These are phyloP conservation scores for Drosophila pandora DNA, from an alignment of 1,140 invertebrate species.

Conservation along the genomic window DNA sequence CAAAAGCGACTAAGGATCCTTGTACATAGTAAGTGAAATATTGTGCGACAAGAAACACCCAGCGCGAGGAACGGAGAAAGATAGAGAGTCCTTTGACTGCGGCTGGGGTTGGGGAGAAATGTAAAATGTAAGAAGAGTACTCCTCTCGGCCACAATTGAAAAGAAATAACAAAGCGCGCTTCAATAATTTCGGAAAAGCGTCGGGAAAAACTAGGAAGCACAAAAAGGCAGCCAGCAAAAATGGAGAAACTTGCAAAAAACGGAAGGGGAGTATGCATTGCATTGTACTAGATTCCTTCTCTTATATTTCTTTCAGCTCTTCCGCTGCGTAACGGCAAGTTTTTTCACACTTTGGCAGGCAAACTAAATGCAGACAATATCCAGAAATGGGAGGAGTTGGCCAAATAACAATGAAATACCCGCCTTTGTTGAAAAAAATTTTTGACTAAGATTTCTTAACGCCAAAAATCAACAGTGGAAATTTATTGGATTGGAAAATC, in stretches of 20 bases:
- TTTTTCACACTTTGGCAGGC: constrained; percentile 65
- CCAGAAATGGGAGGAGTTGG: constrained; percentile 21
- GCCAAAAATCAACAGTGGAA: constrained; percentile 63
- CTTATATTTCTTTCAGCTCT: constrained; percentile 52
- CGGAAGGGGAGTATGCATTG: constrained; percentile 51
- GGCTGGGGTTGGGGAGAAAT: not conserved
- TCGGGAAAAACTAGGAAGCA: constrained; percentile 34
- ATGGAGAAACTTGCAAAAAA: constrained; percentile 12
- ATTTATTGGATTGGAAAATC: constrained; percentile 54
- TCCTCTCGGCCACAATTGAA: constrained; percentile 49
- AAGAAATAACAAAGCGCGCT: constrained; percentile 67
- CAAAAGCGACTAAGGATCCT: constrained; percentile 13
- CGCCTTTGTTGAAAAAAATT: constrained; percentile 54
- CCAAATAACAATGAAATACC: not conserved
- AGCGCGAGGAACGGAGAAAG: not conserved
- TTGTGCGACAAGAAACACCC: constrained; percentile 39
- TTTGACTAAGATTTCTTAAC: constrained; percentile 59
- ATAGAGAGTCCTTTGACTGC: constrained; percentile 10
- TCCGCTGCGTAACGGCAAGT: constrained; percentile 64
- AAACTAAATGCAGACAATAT: constrained; percentile 64
- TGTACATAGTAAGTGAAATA: constrained; percentile 38
- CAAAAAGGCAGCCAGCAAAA: constrained; percentile 38
- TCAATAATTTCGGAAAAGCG: constrained; percentile 64
- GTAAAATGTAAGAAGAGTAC: constrained; percentile 15
- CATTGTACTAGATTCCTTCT: constrained; percentile 60